A percentile compares a stretch with the other conserved stretches of the same genome.
phyloP scores from a whole-genome alignment of 2,797 vertebrate species.

The Oryzias sinensis region DNA sequence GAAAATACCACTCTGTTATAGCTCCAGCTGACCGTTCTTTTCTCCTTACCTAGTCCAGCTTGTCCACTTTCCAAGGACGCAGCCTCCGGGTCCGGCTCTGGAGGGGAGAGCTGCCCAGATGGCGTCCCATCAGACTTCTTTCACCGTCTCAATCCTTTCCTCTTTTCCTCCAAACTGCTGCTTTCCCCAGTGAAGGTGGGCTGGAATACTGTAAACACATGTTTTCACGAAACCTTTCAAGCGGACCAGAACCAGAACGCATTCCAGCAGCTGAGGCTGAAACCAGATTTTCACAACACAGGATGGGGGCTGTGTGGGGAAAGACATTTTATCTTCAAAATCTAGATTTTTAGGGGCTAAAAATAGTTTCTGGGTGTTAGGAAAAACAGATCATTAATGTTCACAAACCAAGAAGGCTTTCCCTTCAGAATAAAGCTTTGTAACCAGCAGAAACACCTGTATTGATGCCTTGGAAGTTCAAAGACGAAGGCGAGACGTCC shows the following conservation, averaged over 20 bases:
- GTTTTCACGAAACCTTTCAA: conserved; percentile 56
- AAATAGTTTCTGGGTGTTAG: too few species aligned
- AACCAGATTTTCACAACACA: conserved; percentile 9
- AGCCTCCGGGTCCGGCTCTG: conserved; percentile 46
- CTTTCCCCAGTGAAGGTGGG: conserved; percentile 37
- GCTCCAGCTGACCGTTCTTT: conserved; percentile 60
- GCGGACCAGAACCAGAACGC: conserved; percentile 31
- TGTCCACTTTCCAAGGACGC: conserved; percentile 42
- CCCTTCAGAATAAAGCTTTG: too few species aligned
- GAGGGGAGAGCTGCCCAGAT: conserved; percentile 37
- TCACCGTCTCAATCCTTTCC: conserved; percentile 28
- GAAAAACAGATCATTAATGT: too few species aligned
- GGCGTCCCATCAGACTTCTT: conserved; percentile 49
- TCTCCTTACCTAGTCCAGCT: conserved; percentile 41
- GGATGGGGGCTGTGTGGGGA: conserved; percentile 7
- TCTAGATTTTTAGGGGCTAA: too few species aligned
- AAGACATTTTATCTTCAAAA: not conserved
- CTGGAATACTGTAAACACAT: conserved; percentile 52
- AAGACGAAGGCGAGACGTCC: too few species aligned
- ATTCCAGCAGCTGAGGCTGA: conserved; percentile 45
- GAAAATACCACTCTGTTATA: conserved; percentile 70
- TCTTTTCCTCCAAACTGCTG: conserved; percentile 18
- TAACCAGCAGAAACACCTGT: too few species aligned
- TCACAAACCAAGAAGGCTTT: too few species aligned
- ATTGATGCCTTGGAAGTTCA: too few species aligned